Evolutionary conservation across 2,888 invertebrate species (phyloP), one percentile per base, ranked within the genome.

Genomic region (Hydraecia micacea): DNA sequence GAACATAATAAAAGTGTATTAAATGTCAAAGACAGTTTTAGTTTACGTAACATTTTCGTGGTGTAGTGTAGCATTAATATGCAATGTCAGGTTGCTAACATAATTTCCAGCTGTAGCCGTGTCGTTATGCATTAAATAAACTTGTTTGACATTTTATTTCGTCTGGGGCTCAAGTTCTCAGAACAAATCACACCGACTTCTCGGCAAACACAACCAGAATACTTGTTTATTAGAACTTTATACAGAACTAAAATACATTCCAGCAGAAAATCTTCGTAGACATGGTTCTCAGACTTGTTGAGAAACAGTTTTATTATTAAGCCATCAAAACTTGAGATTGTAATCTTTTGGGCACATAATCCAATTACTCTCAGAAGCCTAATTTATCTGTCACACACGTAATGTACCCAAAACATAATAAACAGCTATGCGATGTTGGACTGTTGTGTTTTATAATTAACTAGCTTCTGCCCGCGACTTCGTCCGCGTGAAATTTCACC

Each of bases 111-210:
- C 74, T 73, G 68, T 79, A 81, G 73, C 73, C 58, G 65, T 68
- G 77, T 79, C 81, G 73, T 86, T 82, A 82, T 72, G 84, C 77
- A 86, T 88, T 86, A 84, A 91, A 86, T 86, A 87, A 90, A 88
- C 87, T 87, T 87, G 89, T 90, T 89, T 88, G 90, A 87, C 87
- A 87, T 89, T 89, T 89, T 89, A 90, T 91, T 89, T 90, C 75
- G 85, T 80, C 81, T 86, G 86, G 81, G 83, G 88, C 82, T 88
- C 79, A 85, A 88, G 81, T 87, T 88, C 85, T 86, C 79, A 81
- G 83, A 85, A 83, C 80, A 86, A 87, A 88, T 84, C 85, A 80
- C 83, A 77, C 78, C 66, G 81, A 85, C 83, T 85, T 89, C 77
- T 87, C 80, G 65, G 82, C 85, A 87, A 86, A 89, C 85, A 88